These are phyloP conservation scores for Phrynocephalus forsythii DNA, from an alignment of 2,797 vertebrate species.

Conservation along the genomic window DNA sequence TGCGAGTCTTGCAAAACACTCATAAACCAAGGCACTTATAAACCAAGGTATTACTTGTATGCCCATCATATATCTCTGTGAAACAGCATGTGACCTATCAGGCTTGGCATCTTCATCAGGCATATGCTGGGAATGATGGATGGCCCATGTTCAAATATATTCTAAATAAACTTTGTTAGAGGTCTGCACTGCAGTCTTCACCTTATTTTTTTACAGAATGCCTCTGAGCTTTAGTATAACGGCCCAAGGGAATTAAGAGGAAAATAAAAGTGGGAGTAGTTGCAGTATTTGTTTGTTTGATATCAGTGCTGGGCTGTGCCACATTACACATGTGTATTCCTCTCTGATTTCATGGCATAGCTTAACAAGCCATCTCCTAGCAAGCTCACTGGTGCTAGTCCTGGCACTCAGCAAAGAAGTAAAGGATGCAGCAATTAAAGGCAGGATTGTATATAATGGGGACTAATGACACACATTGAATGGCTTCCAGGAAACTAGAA, in stretches of 20 bases:
- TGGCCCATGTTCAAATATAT: too few relatives aligned
- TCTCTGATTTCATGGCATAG: neutral
- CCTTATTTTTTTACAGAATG: neutral
- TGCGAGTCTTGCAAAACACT: too few relatives aligned
- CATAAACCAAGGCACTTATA: too few relatives aligned
- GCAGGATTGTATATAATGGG: neutral
- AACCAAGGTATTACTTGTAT: too few relatives aligned
- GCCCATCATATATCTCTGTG: neutral
- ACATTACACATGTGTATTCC: neutral
- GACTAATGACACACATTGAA: neutral
- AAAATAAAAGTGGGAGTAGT: neutral
- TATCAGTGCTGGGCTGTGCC: neutral
- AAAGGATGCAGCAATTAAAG: neutral
- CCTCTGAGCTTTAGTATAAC: neutral
- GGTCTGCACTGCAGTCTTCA: neutral
- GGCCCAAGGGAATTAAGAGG: neutral
- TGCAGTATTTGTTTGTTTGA: neutral
- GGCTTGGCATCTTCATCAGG: neutral
- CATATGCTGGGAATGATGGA: neutral
- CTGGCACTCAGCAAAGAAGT: neutral
- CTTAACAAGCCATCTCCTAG: neutral
- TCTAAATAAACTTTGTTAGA: neutral
- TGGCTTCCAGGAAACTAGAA: neutral
- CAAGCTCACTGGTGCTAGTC: neutral
- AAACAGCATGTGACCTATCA: neutral